phyloP scores from a whole-genome alignment of 2,797 vertebrate species.

The Orientallactaga sibirica region DNA sequence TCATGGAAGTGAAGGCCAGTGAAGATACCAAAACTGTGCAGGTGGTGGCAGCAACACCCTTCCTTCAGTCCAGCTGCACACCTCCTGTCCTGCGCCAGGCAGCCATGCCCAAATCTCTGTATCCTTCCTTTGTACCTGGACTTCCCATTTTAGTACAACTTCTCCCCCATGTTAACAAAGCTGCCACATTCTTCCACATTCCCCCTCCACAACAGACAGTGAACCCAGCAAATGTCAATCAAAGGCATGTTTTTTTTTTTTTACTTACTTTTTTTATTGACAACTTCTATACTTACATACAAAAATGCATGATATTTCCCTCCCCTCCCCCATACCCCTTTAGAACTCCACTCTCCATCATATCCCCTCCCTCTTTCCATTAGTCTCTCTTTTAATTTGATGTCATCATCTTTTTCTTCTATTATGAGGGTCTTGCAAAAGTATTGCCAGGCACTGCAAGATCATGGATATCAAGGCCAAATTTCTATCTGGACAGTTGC shows the following conservation, averaged over 20 bases:
- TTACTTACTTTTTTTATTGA: too few relatives aligned
- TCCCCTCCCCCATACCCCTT: too few relatives aligned
- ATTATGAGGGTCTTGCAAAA: too few relatives aligned
- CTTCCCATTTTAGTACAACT: not conserved
- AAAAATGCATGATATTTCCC: too few relatives aligned
- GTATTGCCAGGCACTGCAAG: too few relatives aligned
- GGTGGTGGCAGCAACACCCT: slow-evolving; percentile 45
- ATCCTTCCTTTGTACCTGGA: not conserved
- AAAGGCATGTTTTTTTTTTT: not conserved
- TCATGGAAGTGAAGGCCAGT: not conserved
- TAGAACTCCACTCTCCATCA: too few relatives aligned
- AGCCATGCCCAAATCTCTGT: not conserved
- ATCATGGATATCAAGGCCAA: too few relatives aligned
- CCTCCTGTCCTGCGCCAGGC: not conserved
- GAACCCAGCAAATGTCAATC: not conserved
- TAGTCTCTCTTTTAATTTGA: too few relatives aligned
- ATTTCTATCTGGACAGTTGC: too few relatives aligned
- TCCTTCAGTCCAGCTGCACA: not conserved
- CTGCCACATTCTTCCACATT: not conserved
- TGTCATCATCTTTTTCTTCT: too few relatives aligned
- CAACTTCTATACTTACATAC: too few relatives aligned
- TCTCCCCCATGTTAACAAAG: slow-evolving; percentile 30
- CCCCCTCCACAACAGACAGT: not conserved
- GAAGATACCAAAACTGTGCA: not conserved
- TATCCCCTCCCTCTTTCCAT: too few relatives aligned